phyloP scores from a whole-genome alignment of 2,797 vertebrate species.

The Phalloptychus januarius region DNA sequence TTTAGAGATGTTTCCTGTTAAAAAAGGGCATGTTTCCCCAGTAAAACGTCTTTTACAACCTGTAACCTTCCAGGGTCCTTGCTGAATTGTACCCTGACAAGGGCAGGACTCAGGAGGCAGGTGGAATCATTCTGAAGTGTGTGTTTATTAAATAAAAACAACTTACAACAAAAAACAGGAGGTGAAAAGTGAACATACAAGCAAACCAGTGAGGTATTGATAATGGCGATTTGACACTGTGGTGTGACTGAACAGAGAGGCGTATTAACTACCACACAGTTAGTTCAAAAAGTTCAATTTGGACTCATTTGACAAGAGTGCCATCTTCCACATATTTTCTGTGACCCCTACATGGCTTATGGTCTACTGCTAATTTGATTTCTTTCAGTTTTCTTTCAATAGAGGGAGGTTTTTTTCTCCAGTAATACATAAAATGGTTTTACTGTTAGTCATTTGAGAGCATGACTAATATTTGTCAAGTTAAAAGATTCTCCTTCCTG shows the following conservation, averaged over 20 bases:
- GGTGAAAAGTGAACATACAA: background rate
- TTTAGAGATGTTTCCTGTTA: background rate
- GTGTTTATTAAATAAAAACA: background rate
- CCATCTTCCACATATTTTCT: background rate
- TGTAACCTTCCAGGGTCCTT: background rate
- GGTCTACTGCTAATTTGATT: background rate
- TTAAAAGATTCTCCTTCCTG: background rate
- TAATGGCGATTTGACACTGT: background rate
- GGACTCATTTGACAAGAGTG: background rate
- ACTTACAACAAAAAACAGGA: background rate
- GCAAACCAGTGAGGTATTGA: background rate
- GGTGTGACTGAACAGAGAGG: background rate
- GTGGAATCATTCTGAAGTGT: background rate
- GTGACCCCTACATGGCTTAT: background rate
- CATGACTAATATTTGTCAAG: background rate
- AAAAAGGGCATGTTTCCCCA: background rate
- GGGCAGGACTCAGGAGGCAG: background rate
- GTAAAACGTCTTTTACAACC: background rate
- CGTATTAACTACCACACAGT: background rate
- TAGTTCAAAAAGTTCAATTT: background rate
- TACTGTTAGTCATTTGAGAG: background rate
- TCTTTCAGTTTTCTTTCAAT: background rate
- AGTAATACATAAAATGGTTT: background rate
- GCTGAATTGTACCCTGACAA: background rate
- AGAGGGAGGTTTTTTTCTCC: background rate